Evolutionary conservation across 1,140 invertebrate genomes (phyloP).

Genomic region (Cydia splendana): DNA sequence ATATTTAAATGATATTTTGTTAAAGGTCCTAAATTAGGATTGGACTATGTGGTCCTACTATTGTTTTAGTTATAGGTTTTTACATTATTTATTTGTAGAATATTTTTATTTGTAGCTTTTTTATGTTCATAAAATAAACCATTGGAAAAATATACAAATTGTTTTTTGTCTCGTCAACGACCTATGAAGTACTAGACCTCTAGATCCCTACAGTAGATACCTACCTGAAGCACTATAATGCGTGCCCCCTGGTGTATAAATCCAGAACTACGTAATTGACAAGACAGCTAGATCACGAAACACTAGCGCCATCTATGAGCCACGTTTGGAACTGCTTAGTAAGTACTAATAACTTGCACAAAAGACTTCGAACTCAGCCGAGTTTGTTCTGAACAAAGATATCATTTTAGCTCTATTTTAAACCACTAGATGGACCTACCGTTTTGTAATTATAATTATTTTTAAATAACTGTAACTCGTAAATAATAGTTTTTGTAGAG

Average conservation of each 20-base stretch:
- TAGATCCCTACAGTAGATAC: too few species aligned
- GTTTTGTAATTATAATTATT: too few species aligned
- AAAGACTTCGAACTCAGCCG: not conserved
- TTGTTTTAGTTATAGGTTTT: constrained; percentile 20
- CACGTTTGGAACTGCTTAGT: not conserved
- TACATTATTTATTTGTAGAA: constrained; percentile 26
- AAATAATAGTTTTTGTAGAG: too few species aligned
- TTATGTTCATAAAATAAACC: constrained; percentile 35
- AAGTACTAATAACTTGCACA: not conserved
- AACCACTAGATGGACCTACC: too few species aligned
- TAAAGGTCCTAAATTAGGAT: constrained; percentile 46
- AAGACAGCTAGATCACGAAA: not conserved
- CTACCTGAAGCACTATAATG: too few species aligned
- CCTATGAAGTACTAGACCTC: too few species aligned
- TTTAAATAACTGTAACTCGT: too few species aligned
- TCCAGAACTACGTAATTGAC: too few species aligned
- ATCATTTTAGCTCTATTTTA: too few species aligned
- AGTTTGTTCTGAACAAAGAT: too few species aligned
- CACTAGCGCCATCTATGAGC: not conserved
- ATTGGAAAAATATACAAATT: constrained; percentile 22
- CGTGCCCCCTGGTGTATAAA: too few species aligned
- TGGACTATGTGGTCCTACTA: constrained; percentile 40
- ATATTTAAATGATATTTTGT: constrained; percentile 26
- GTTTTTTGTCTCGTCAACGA: not conserved
- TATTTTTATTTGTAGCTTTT: constrained; percentile 31